Percentiles rank a stretch among this genome's conserved stretches.
Evolutionary conservation across 2,797 vertebrate genomes (phyloP).

Genomic region (Falco rusticolus): DNA sequence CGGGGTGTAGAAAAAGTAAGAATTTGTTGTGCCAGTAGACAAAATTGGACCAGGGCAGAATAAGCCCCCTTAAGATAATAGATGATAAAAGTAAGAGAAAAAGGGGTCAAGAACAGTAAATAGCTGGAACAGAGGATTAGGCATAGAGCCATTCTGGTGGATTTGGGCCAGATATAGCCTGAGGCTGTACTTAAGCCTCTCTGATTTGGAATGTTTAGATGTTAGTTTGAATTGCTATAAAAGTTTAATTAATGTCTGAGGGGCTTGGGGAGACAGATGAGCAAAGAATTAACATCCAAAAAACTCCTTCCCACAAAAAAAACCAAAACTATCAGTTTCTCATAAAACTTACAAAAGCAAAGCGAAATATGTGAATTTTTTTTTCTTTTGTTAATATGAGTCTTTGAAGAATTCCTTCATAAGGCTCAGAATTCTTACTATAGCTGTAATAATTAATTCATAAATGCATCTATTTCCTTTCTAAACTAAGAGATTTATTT

Average conservation of each 20-base stretch:
- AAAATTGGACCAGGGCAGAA: background rate
- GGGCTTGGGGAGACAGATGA: slow-evolving; percentile 48
- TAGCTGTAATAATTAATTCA: background rate
- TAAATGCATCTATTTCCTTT: background rate
- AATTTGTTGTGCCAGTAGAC: background rate
- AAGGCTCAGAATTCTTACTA: background rate
- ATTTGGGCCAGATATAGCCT: slow-evolving; percentile 68
- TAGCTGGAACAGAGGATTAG: slow-evolving; percentile 63
- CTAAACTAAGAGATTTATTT: background rate
- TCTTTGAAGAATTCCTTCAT: background rate
- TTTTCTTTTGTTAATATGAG: background rate
- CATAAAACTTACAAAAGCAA: background rate
- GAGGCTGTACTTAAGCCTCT: slow-evolving; percentile 61
- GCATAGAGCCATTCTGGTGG: slow-evolving; percentile 60
- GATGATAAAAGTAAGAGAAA: slow-evolving; percentile 47
- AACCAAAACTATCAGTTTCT: background rate
- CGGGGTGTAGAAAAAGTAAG: background rate
- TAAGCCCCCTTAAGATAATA: slow-evolving; percentile 34
- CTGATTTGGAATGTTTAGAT: slow-evolving; percentile 61
- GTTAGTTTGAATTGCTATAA: slow-evolving; percentile 61
- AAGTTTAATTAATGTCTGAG: slow-evolving; percentile 69
- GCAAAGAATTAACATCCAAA: slow-evolving; percentile 46
- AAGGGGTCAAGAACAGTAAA: slow-evolving; percentile 68
- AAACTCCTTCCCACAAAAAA: slow-evolving; percentile 26
- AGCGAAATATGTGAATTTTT: background rate